Evolutionary conservation across 2,888 invertebrate genomes (phyloP), one percentile per base, ranked within the genome.

Genomic region (Pristionchus entomophagus): DNA sequence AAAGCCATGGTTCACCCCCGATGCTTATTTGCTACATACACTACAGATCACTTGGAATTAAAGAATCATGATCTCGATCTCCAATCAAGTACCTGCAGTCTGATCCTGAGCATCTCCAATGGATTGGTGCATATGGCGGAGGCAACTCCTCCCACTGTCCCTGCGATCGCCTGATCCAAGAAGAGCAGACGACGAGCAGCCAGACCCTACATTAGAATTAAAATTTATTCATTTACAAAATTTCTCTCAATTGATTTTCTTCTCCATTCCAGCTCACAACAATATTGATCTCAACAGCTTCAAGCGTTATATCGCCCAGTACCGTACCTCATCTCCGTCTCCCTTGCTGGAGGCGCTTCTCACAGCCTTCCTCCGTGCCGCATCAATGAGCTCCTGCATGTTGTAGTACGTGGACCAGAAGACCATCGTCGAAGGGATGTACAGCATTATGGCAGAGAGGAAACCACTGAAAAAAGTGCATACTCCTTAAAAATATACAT

Each of bases 351-450:
- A 38, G 26, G 32, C 22, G 10, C 5, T 29, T 80, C 80, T 22
- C 22, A 1, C 26, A n/a, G 69, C 69, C 22, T 69, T 69, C 22
- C 19, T n/a, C 14, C 85, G 35, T 17, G 26, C 59, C 2, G 29
- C 22, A 12, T 86, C 59, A n/a, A 86, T 45, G n/a, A 89, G 69
- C 38, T 87, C 86, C 32, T 91, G 86, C 19, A 89, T 88, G 38
- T 90, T 89, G 89, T 93, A 93, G 83, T 93, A 93, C 6, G 91
- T 90, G 4, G 89, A 89, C 93, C 93, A 93, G 87, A 93, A 93
- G 38, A 93, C 91, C 92, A 93, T 92, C 17, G 92, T 92, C 45
- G 89, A 89, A 0, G 93, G 93, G 84, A 92, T 91, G 88, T 92
- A 93, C 26, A 92, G 87, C 88, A 92, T 89, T 26, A 92, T 86